Base-by-base conservation (phyloP, 2,797 vertebrate species). In the Chloroceryle amazona region DNA sequence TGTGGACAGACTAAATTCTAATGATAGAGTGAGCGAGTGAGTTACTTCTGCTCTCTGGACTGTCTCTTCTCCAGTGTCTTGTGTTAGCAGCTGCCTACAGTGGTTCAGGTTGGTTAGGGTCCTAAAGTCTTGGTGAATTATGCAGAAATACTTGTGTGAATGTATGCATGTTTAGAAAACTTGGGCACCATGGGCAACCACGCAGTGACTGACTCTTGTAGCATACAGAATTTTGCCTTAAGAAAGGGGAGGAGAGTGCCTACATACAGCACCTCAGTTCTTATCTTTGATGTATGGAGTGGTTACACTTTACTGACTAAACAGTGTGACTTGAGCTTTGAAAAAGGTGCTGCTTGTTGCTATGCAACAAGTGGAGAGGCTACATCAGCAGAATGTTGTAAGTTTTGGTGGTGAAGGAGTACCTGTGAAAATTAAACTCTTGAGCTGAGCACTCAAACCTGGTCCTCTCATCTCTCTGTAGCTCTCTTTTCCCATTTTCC, bases 171-270 rank as follows among this genome's bases (percentile, higher is more conserved):
- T 52, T 62, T 52, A 35, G 13, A 70, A 58, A 21, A 80, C 31
- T 22, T 54, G 20, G 70, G 35, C 31, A 25, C 58, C 5, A 0
- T 31, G 39, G n/a, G 42, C 9, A 63, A 51, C 25, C 1, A 2
- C 0, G 1, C 33, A 54, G 68, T 29, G 11, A 35, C 10, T 3
- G 8, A 6, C 33, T 52, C 19, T 44, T 39, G 33, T 8, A 26
- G 39, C 35, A 21, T 22, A 49, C 23, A 23, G 14, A 9, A 17
- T 73, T 89, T 73, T 63, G 37, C 31, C 42, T 47, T 46, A 18
- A 52, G 49, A 20, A 13, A 20, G n/a, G 7, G 4, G 12, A n/a
- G 35, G n/a, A 31, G 21, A 47, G 8, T 35, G 10, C 11, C 20
- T 58, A 25, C 22, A 6, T 16, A 28, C 26, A 47, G 33, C 65